A percentile compares a stretch with the other conserved stretches of the same genome.
These are phyloP conservation scores for Tinea semifulvella DNA, from an alignment of 2,888 invertebrate genomes.

Conservation along the genomic window DNA sequence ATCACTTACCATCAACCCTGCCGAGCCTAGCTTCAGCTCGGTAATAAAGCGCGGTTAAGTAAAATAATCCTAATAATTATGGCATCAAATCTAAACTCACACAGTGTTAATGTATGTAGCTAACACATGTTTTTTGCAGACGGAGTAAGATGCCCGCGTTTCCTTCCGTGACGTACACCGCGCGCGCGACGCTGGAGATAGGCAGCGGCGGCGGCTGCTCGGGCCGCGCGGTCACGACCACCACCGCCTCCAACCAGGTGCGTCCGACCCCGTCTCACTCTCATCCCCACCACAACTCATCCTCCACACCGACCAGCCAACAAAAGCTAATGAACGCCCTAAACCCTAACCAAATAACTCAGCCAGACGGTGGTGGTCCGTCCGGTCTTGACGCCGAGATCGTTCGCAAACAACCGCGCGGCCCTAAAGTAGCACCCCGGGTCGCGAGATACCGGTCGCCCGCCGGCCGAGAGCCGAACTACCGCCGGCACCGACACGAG, in stretches of 20 bases:
- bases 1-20: too few relatives aligned
- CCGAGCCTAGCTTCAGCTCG: too few relatives aligned
- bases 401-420: conserved; percentile 15
- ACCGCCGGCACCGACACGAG: background rate
- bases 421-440: conserved; percentile 17
- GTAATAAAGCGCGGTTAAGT: too few relatives aligned
- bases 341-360: conserved; percentile 2
- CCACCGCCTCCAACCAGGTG: conserved; percentile 63
- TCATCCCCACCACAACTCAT: conserved; percentile 17
- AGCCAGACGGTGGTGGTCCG: conserved; percentile 24
- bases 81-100: too few relatives aligned
- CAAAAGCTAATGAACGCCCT: conserved; percentile 28
- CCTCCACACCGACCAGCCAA: conserved; percentile 21
- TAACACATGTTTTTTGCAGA: conserved; percentile 32
- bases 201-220: conserved; percentile 57
- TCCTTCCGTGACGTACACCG: conserved; percentile 63
- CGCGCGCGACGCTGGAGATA: conserved; percentile 62
- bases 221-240: conserved; percentile 63
- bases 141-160: conserved; percentile 49
- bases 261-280: conserved; percentile 27
- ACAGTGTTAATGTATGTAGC: background rate
- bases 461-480: background rate
- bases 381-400: background rate
- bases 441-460: conserved; percentile 3
- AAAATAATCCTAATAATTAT: too few relatives aligned